Conservation (phyloP, 2,113 vertebrate genomes). For the Megaceryle maxima region DNA sequence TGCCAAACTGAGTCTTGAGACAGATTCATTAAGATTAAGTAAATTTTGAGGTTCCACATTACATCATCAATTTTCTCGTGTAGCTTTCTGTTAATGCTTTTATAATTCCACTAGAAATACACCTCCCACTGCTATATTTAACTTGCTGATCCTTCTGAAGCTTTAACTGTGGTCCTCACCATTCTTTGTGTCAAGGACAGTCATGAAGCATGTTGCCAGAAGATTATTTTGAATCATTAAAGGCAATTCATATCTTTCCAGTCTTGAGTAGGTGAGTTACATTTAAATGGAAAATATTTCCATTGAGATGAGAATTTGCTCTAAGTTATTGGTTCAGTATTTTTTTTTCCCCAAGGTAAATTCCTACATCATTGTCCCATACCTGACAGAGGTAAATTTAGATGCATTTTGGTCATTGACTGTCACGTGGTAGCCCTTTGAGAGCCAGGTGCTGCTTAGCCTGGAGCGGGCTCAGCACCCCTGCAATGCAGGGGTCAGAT, state of each 20-base stretch:
- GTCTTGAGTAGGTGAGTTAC: not conserved
- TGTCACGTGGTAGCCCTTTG: not conserved
- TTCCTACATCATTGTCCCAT: not conserved
- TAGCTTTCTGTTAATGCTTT: not conserved
- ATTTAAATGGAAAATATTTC: not conserved
- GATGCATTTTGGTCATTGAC: not conserved
- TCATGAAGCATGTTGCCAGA: not conserved
- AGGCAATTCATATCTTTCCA: not conserved
- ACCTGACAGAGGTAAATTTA: not conserved
- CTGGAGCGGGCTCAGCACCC: not conserved
- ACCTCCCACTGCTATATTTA: not conserved
- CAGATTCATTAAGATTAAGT: slow-evolving; percentile 18
- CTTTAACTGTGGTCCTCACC: not conserved
- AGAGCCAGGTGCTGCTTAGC: not conserved
- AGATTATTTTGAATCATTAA: not conserved
- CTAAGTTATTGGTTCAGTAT: not conserved
- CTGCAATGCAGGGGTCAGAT: not conserved
- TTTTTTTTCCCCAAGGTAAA: not conserved
- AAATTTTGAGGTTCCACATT: not conserved
- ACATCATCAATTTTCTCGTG: not conserved
- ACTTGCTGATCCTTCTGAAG: not conserved
- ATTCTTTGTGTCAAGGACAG: not conserved
- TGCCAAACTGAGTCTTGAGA: not conserved
- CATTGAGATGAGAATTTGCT: not conserved
- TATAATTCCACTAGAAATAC: not conserved